phyloP scores from a whole-genome alignment of 2,113 vertebrate genomes.

The Gymnocephalus cernua region DNA sequence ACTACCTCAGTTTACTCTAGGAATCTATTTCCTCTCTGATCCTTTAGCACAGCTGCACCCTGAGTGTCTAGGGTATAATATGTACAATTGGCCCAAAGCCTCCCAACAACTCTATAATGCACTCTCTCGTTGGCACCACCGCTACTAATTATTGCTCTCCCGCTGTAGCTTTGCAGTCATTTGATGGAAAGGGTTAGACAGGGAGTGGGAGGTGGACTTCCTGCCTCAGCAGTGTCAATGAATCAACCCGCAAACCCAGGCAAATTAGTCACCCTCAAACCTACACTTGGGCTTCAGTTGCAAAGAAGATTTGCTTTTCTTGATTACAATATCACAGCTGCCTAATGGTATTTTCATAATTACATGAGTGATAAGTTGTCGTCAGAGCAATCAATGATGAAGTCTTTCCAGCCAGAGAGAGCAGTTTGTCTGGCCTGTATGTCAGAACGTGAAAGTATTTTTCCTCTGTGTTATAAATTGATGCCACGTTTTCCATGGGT shows the following conservation, averaged over 20 bases:
- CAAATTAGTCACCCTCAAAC: constrained; percentile 20
- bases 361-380: constrained; percentile 51
- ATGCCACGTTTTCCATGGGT: background rate
- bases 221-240: constrained; percentile 16
- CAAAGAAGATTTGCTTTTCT: constrained; percentile 1
- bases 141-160: constrained; percentile 53
- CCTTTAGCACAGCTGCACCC: constrained; percentile 56
- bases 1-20: constrained; percentile 36
- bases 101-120: constrained; percentile 39
- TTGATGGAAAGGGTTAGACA: constrained; percentile 33
- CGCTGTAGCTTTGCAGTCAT: constrained; percentile 30
- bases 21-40: constrained; percentile 46
- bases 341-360: constrained; percentile 65
- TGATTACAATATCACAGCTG: constrained; percentile 68
- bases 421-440: constrained; percentile 6
- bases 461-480: constrained; percentile 21
- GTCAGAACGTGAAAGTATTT: constrained; percentile 35
- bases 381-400: constrained; percentile 34
- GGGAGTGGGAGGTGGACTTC: constrained; percentile 48
- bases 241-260: constrained; percentile 29
- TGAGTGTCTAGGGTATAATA: constrained; percentile 34
- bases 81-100: constrained; percentile 26
- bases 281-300: constrained; percentile 26
- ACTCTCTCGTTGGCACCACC: constrained; percentile 48
- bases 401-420: constrained; percentile 28